A percentile compares a stretch with the other conserved stretches of the same genome.
Conservation (phyloP, 2,888 invertebrate genomes). For the Agrilus mali region DNA sequence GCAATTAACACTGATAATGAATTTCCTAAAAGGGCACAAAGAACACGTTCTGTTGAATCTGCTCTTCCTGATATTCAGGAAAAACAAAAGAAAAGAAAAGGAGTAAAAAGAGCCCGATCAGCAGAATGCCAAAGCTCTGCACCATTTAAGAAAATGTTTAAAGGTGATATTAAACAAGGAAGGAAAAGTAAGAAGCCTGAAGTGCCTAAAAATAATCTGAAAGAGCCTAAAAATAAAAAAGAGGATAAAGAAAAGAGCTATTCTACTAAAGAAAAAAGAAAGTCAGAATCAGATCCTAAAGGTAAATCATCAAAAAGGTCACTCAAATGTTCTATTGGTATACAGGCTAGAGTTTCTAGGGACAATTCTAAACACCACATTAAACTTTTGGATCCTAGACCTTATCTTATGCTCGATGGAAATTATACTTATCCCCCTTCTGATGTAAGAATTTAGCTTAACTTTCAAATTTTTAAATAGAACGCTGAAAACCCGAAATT, state of each 20-base stretch:
- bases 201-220: conserved; percentile 6
- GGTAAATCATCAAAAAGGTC: conserved; percentile 4
- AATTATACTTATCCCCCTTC: conserved; percentile 30
- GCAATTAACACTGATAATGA: conserved; percentile 7
- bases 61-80: conserved; percentile 13
- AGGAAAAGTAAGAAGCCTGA: too few species aligned
- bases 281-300: not conserved
- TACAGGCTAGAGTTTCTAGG: conserved; percentile 11
- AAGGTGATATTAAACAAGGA: conserved; percentile 1
- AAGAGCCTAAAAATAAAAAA: conserved; percentile 8
- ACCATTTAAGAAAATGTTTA: not conserved
- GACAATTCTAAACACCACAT: conserved; percentile 8
- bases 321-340: conserved; percentile 10
- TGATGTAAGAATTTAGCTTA: conserved; percentile 23
- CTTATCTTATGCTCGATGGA: conserved; percentile 20
- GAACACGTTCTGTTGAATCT: conserved; percentile 25
- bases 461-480: not conserved
- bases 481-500: too few species aligned
- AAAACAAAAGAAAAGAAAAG: conserved; percentile 14
- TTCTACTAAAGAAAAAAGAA: conserved; percentile 5
- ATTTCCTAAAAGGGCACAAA: conserved; percentile 18
- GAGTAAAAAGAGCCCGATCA: conserved; percentile 24
- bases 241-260: conserved; percentile 7
- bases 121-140: conserved; percentile 14
- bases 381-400: conserved; percentile 16